Conservation (phyloP, 64 coral and sea anemone species). For the Orbicella faveolata region DNA sequence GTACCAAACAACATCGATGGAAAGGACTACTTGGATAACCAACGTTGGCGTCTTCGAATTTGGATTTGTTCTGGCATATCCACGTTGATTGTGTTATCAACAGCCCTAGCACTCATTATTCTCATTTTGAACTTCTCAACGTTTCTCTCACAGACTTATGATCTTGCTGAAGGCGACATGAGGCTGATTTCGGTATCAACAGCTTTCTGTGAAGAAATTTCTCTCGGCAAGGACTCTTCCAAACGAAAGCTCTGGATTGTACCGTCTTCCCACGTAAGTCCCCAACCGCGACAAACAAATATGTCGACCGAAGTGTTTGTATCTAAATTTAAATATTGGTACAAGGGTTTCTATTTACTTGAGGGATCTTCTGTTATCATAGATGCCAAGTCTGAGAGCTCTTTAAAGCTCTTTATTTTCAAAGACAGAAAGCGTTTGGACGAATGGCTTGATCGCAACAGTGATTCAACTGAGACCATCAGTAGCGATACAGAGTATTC, state of each 20-base stretch:
- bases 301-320: slow-evolving; percentile 67
- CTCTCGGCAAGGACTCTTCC: slow-evolving; percentile 40
- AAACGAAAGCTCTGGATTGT: slow-evolving; percentile 57
- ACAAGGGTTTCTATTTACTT: slow-evolving; percentile 81
- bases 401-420: slow-evolving; percentile 86
- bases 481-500: neutral
- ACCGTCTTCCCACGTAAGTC: slow-evolving; percentile 7
- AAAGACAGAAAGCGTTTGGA: slow-evolving; percentile 68
- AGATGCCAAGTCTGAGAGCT: slow-evolving; percentile 64
- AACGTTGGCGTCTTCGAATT: slow-evolving; percentile 68
- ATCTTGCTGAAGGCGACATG: slow-evolving; percentile 85
- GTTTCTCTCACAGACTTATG: slow-evolving; percentile 73
- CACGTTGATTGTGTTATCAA: slow-evolving; percentile 42
- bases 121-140: slow-evolving; percentile 80
- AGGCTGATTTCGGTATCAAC: slow-evolving; percentile 80
- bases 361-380: slow-evolving; percentile 62
- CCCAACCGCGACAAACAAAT: slow-evolving; percentile 52
- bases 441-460: slow-evolving; percentile 63
- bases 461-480: neutral
- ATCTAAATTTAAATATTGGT: slow-evolving; percentile 77
- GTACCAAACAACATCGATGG: slow-evolving; percentile 46
- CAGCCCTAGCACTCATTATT: slow-evolving; percentile 65
- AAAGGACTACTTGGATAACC: slow-evolving; percentile 48
- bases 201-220: slow-evolving; percentile 79
- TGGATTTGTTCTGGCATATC: slow-evolving; percentile 73